Base-by-base conservation (phyloP, 2,888 invertebrate genomes). In the Cenopis cana region DNA sequence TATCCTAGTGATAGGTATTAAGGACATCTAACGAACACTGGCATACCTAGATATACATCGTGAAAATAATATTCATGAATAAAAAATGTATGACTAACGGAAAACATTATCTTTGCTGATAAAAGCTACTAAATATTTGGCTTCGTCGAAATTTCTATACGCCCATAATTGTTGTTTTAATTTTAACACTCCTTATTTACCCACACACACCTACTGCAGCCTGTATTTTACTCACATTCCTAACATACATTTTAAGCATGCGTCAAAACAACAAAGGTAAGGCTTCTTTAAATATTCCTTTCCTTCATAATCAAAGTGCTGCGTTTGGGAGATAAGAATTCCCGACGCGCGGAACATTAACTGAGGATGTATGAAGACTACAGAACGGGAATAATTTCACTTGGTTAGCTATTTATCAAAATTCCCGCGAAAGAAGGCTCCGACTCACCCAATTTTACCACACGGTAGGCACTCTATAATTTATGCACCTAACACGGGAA, bases 291-390 rank as follows among this genome's bases (percentile, higher is more conserved):
- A 91, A 91, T 91, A 93, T 92, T 91, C 89, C 87, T 87, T 87
- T 86, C 87, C 83, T 86, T 88, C 85, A 87, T 91, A 92, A 91
- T 93, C 91, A 92, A 91, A 91, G 88, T 89, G 89, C 90, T 92
- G 91, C 84, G 90, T 91, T 86, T 80, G 84, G 81, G 79, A 89
- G 92, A 92, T 93, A 92, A 92, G 91, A 90, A 91, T 91, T 89
- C 88, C 86, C 87, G 74, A 81, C 86, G 88, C 87, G 86, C 84
- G 79, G 80, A 83, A 82, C 81, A 84, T 78, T 78, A 78, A 79
- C 82, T 82, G 74, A 68, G 76, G 75, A 80, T 82, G 82, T 83
- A 81, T 82, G 83, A 80, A 81, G 77, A 85, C 83, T 83, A 85
- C 76, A 79, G 80, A 84, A 87, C 79, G 76, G 79, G 86, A 90